These are phyloP conservation scores for Pantherophis guttatus DNA, from an alignment of 2,113 vertebrate genomes.

Conservation along the genomic window DNA sequence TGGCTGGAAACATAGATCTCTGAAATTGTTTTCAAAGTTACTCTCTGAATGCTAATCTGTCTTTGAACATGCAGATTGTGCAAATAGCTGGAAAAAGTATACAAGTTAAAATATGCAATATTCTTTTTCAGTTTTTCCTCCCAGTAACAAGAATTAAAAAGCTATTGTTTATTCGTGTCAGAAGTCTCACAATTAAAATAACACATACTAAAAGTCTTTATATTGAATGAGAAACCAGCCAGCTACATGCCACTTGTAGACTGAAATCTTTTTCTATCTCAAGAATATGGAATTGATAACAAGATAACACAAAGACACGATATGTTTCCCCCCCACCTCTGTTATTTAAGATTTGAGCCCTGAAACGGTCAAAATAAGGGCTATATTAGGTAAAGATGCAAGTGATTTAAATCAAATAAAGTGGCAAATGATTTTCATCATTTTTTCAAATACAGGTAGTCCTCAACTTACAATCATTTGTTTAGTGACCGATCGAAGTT, in stretches of 20 bases:
- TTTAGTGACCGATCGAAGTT: neutral
- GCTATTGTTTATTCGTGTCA: neutral
- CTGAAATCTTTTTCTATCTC: neutral
- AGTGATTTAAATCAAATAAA: neutral
- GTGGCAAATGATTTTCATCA: neutral
- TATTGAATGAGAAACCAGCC: neutral
- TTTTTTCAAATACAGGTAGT: neutral
- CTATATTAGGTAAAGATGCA: neutral
- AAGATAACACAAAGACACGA: neutral
- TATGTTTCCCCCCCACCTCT: fast-evolving
- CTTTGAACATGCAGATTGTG: too few species aligned
- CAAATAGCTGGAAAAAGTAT: neutral
- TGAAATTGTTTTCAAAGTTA: neutral
- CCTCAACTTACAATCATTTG: neutral
- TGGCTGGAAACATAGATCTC: neutral
- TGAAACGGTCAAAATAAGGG: neutral
- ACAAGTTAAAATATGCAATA: neutral
- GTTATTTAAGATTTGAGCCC: neutral
- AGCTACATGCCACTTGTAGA: neutral
- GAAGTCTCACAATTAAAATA: too few species aligned
- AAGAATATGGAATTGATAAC: neutral
- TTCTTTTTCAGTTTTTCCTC: neutral
- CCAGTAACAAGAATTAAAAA: neutral
- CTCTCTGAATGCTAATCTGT: neutral
- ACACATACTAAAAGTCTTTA: neutral